A percentile compares a stretch with the other conserved stretches of the same genome.
Conservation (phyloP, 23 tunicate species). For the Halocynthia roretzi region DNA sequence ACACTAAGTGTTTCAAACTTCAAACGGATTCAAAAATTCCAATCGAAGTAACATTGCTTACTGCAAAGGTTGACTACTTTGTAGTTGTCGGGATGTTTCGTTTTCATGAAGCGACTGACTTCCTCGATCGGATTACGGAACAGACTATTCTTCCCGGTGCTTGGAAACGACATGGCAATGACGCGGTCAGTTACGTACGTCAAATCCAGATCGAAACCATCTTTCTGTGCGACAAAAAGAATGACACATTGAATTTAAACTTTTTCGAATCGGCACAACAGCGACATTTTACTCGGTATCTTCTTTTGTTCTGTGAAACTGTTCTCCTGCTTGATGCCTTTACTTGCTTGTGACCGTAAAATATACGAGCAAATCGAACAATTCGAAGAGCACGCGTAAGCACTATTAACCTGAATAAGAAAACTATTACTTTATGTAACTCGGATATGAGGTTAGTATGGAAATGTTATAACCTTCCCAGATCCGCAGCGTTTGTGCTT, state of each 20-base stretch:
- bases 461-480: constrained; percentile 34
- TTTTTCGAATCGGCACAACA: neutral
- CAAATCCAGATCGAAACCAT: constrained; percentile 95
- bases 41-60: constrained; percentile 29
- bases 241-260: neutral
- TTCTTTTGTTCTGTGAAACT: constrained; percentile 74
- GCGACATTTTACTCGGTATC: constrained; percentile 44
- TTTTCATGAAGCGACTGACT: constrained; percentile 91
- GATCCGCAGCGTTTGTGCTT: constrained; percentile 21
- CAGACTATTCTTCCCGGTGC: constrained; percentile 67
- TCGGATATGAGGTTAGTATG: neutral
- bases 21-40: neutral
- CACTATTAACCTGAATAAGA: constrained; percentile 45
- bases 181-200: constrained; percentile 96
- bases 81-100: constrained; percentile 90
- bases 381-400: constrained; percentile 81
- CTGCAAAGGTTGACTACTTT: constrained; percentile 95
- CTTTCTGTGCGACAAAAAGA: constrained; percentile 57
- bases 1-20: neutral
- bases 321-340: constrained; percentile 65
- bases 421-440: neutral
- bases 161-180: constrained; percentile 99
- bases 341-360: constrained; percentile 63
- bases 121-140: constrained; percentile 94
- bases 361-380: constrained; percentile 62